A percentile compares a stretch with the other conserved stretches of the same genome.
phyloP scores from a whole-genome alignment of 2,113 vertebrate genomes.

The Cinclus mexicanus region DNA sequence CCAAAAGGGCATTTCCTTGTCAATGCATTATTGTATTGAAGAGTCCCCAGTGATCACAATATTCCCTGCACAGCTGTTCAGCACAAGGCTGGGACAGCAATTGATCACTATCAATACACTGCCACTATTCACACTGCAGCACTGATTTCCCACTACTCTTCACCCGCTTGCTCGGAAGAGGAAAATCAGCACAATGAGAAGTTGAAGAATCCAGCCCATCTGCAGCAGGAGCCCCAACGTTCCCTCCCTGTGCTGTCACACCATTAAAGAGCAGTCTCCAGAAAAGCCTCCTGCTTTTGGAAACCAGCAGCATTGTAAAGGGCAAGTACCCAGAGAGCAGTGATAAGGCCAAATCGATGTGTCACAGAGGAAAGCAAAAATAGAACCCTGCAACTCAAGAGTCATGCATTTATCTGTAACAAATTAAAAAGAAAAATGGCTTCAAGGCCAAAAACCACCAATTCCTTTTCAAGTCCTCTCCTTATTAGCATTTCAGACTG shows the following conservation, averaged over 20 bases:
- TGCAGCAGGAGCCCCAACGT: not conserved
- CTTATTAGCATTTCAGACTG: conserved; percentile 15
- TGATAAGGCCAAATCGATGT: not conserved
- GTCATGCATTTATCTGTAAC: not conserved
- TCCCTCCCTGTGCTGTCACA: not conserved
- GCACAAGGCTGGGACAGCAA: not conserved
- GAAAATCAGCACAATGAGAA: not conserved
- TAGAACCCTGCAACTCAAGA: not conserved
- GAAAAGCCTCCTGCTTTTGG: not conserved
- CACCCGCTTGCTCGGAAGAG: not conserved
- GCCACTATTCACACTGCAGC: not conserved
- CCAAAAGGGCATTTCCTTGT: not conserved
- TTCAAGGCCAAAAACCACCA: not conserved
- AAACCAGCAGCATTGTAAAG: not conserved
- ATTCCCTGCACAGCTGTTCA: not conserved
- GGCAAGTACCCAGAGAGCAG: not conserved
- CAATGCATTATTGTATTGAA: fast-evolving
- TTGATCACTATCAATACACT: fast-evolving
- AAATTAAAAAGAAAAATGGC: not conserved
- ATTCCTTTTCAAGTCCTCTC: not conserved
- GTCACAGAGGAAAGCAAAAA: not conserved
- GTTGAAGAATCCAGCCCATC: not conserved
- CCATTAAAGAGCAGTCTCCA: not conserved
- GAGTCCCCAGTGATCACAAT: not conserved
- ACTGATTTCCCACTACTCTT: not conserved